These are phyloP conservation scores for Bubo blakistoni DNA, from an alignment of 2,113 vertebrate species.

Conservation along the genomic window DNA sequence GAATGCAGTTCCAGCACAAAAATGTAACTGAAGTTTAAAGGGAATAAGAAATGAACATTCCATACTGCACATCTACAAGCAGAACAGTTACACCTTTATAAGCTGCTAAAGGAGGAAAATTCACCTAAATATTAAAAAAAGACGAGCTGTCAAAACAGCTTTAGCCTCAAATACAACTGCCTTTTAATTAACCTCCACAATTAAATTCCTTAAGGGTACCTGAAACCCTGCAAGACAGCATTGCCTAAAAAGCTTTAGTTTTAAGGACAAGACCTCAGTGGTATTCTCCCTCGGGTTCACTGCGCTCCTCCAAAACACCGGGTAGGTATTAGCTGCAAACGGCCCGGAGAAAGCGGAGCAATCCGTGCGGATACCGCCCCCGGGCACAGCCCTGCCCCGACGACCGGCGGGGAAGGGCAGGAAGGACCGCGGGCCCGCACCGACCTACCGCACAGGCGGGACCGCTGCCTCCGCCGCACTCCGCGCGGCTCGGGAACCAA, in stretches of 20 bases:
- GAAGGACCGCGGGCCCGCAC: not conserved
- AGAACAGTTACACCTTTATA: not conserved
- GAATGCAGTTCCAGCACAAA: not conserved
- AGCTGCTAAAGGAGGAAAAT: not conserved
- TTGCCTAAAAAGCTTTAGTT: not conserved
- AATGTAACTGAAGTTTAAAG: not conserved
- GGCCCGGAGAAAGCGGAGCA: accelerated
- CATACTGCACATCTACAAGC: not conserved
- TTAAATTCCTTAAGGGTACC: not conserved
- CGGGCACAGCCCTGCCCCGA: accelerated
- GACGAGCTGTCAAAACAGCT: not conserved
- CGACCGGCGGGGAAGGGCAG: too few relatives aligned
- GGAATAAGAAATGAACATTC: not conserved
- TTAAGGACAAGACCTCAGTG: not conserved
- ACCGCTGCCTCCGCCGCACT: not conserved
- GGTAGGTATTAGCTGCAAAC: not conserved
- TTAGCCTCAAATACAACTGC: not conserved
- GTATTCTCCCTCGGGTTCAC: not conserved
- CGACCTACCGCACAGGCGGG: not conserved
- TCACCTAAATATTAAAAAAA: not conserved
- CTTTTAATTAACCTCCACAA: not conserved
- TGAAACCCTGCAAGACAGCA: not conserved
- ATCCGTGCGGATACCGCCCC: accelerated
- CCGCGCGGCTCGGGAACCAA: not conserved
- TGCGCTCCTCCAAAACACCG: not conserved